Evolutionary conservation across 2,113 vertebrate species (phyloP).

Genomic region (Peucedramus taeniatus): DNA sequence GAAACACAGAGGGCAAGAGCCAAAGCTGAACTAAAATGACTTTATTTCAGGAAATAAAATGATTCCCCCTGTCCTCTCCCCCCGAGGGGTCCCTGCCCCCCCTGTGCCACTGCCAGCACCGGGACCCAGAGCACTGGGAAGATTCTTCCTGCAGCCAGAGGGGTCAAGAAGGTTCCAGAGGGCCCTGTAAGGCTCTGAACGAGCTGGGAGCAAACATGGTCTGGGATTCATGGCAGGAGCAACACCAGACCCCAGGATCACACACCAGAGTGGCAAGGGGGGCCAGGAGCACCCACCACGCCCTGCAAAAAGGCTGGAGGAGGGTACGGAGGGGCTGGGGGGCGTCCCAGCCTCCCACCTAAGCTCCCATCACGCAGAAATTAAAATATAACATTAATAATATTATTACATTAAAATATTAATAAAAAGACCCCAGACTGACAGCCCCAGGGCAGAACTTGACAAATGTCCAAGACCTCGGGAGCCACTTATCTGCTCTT

Average conservation of each 20-base stretch:
- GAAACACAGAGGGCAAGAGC: not conserved
- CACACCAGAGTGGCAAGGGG: accelerated
- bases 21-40: accelerated
- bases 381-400: not conserved
- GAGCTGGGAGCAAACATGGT: accelerated
- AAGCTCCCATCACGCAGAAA: not conserved
- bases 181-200: accelerated
- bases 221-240: not conserved
- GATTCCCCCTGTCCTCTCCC: accelerated
- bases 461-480: accelerated
- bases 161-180: not conserved
- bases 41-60: not conserved
- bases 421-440: not conserved
- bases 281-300: not conserved
- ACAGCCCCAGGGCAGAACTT: not conserved
- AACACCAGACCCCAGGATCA: not conserved
- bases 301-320: not conserved
- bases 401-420: not conserved
- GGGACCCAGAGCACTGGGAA: not conserved
- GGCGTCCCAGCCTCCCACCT: not conserved
- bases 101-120: not conserved
- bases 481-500: not conserved
- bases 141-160: not conserved
- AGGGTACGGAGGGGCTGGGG: not conserved
- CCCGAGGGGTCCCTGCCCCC: accelerated